phyloP scores from a whole-genome alignment of 1,140 invertebrate species.

The Lepidurus arcticus region DNA sequence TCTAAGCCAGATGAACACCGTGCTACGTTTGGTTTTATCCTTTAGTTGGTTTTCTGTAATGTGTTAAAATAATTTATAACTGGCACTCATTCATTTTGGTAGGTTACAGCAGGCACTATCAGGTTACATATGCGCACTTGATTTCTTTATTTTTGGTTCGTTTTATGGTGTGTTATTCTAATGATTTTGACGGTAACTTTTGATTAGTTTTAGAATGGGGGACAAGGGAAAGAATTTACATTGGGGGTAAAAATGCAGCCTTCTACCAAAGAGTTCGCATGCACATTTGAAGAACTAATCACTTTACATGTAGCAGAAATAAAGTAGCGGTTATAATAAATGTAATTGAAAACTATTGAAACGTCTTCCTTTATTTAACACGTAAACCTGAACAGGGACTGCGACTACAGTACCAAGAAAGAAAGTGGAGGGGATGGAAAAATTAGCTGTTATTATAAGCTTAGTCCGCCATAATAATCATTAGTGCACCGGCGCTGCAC shows the following conservation, averaged over 20 bases:
- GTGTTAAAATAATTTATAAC: background rate
- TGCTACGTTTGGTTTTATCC: background rate
- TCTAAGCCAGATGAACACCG: background rate
- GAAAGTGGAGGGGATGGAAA: background rate
- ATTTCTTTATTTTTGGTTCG: background rate
- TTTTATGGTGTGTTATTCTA: background rate
- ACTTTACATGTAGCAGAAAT: background rate
- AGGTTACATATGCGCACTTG: background rate
- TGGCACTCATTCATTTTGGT: background rate
- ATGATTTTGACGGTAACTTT: background rate
- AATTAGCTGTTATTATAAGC: too few species aligned
- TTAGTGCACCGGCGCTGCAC: too few species aligned
- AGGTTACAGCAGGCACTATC: background rate
- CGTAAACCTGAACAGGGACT: background rate
- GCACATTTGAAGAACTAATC: conserved; percentile 3
- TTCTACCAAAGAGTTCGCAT: conserved; percentile 18
- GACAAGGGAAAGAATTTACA: background rate
- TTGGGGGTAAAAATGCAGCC: conserved; percentile 6
- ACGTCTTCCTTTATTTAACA: background rate
- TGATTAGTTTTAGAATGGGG: conserved; percentile 9
- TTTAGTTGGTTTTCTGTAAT: background rate
- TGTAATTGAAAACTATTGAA: background rate
- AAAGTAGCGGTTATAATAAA: conserved; percentile 5
- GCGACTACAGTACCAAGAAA: background rate
- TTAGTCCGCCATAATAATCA: too few species aligned